Percentiles rank a stretch among this genome's conserved stretches.
These are phyloP conservation scores for Cliona cf. orientalis DNA, from an alignment of 37 sponge, comb jelly and placozoan species.

Conservation along the genomic window DNA sequence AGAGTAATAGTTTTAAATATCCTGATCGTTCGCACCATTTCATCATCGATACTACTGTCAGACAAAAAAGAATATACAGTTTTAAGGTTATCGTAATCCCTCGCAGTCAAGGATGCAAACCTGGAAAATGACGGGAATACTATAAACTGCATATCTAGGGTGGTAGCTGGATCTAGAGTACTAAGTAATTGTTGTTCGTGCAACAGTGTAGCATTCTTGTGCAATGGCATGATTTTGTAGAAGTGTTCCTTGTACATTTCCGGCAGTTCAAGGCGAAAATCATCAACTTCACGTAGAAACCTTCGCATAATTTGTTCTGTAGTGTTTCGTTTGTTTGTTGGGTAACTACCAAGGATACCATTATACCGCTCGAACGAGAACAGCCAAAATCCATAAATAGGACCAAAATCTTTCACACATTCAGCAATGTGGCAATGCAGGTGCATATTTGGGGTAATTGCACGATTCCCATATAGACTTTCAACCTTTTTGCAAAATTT, in stretches of 20 bases:
- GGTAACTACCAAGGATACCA: neutral
- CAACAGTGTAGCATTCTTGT: too few species aligned
- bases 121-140: too few species aligned
- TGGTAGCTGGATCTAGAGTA: too few species aligned
- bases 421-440: slow-evolving; percentile 41
- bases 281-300: neutral
- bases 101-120: too few species aligned
- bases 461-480: slow-evolving; percentile 20
- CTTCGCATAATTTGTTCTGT: neutral
- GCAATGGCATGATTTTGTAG: too few species aligned
- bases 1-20: neutral
- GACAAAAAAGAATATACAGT: neutral
- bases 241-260: too few species aligned
- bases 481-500: slow-evolving; percentile 26
- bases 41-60: neutral
- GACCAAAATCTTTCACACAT: slow-evolving; percentile 59
- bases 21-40: neutral
- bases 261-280: too few species aligned
- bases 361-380: slow-evolving; percentile 50
- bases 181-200: too few species aligned
- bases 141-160: too few species aligned
- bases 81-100: neutral
- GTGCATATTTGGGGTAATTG: slow-evolving; percentile 59
- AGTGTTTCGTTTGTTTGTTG: neutral
- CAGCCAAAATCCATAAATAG: slow-evolving; percentile 59